phyloP scores from a whole-genome alignment of 1,140 invertebrate genomes.

The Bombus pascuorum region DNA sequence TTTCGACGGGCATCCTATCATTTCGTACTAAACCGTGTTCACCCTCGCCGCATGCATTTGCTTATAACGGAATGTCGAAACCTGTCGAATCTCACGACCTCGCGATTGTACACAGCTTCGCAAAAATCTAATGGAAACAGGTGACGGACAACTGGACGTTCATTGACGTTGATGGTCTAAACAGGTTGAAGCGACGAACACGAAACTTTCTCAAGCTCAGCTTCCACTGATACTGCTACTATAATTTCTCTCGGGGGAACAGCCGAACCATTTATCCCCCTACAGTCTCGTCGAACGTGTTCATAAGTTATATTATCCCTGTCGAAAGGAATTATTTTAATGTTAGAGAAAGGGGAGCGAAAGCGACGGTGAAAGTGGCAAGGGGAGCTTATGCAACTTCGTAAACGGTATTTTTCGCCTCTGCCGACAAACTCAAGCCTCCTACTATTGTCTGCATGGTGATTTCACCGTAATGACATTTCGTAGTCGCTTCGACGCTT shows the following conservation, averaged over 20 bases:
- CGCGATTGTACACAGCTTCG: background rate
- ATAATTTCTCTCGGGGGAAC: background rate
- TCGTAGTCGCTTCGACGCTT: conserved; percentile 45
- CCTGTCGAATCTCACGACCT: conserved; percentile 45
- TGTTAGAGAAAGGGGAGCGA: conserved; percentile 46
- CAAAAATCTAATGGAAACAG: background rate
- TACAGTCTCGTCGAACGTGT: too few relatives aligned
- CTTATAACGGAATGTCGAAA: conserved; percentile 31
- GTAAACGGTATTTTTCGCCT: too few relatives aligned
- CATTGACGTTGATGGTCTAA: too few relatives aligned
- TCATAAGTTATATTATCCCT: background rate
- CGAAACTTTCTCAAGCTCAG: conserved; percentile 12
- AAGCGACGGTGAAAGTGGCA: conserved; percentile 43
- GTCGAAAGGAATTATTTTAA: conserved; percentile 32
- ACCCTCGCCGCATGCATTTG: conserved; percentile 42
- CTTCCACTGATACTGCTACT: background rate
- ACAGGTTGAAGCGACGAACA: background rate
- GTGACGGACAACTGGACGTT: background rate
- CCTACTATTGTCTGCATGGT: background rate
- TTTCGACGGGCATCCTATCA: conserved; percentile 68
- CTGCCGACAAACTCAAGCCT: too few relatives aligned
- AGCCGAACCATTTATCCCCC: background rate
- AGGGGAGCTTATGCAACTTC: conserved; percentile 19
- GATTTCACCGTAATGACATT: conserved; percentile 54
- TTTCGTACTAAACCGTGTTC: conserved; percentile 59